Base-by-base conservation (phyloP, 2,888 invertebrate genomes). In the Neoaliturus tenellus region DNA sequence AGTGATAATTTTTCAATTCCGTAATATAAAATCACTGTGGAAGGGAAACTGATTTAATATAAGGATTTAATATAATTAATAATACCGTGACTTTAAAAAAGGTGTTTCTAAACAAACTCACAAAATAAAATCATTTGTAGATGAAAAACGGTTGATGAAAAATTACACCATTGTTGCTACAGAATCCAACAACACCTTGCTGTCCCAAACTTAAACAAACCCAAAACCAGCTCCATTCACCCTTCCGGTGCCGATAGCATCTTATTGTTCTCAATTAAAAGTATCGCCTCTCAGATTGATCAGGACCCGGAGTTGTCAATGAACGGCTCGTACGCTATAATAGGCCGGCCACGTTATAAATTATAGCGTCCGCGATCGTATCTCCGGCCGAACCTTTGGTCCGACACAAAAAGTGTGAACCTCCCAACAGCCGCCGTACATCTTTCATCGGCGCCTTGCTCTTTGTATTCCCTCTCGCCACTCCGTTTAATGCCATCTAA, bases 401-500 rank as follows among this genome's bases (percentile, higher is more conserved):
- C 39, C 35, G 39, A 82, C 73, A 82, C 73, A 82, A 82, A 82
- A 82, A 82, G 82, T 82, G 82, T 82, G 82, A 82, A 82, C 82
- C 51, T 82, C 82, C 82, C 17, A 25, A 44, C 58, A 39, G 25
- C 69, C 35, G 23, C 81, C 69, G 71, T 81, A 69, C 48, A 48
- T 81, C 81, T 81, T 31, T 31, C 81, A 69, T 81, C 41, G 81
- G 62, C 81, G 67, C 39, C 69, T 39, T 17, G 39, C 28, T 28
- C 75, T 75, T 75, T 44, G 75, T 75, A 44, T 48, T 75, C 48
- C 23, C n/a, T 48, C 48, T 39, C 71, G 71, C 35, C 69, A 39
- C 69, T 69, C 69, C 69, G 8, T 20, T 39, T 69, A 69, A 69
- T 69, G 69, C 69, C 58, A 58, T 58, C 69, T 69, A 69, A 69